Evolutionary conservation across 2,113 vertebrate species (phyloP), one percentile per base, ranked within the genome.

Genomic region (Rhabdornis inornatus): DNA sequence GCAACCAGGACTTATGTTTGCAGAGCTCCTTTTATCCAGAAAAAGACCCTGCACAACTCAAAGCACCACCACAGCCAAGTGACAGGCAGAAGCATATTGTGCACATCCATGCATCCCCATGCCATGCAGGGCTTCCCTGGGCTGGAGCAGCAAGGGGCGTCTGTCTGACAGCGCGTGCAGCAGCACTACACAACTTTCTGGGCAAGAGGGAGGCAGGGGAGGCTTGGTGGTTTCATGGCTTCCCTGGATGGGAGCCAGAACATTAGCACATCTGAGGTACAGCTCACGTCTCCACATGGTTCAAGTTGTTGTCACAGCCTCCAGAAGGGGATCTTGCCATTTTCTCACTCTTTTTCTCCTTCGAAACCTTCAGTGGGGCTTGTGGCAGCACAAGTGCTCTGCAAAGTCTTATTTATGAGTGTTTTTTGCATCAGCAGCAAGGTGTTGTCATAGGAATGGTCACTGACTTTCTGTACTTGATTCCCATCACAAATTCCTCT

Each of bases 231-330:
- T 40, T 10, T 3, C 3, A 49, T 30, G 8, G 61, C 57, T 90
- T 78, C 61, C 70, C 66, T 95, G 95, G 92, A 90, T 2, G 2
- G 52, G 9, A 76, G 94, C 96, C 96, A 96, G 88, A 53, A 70
- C 57, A 93, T 95, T 89, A 85, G 37, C 92, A 95, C 55, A 76
- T 90, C 92, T 89, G 87, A 92, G 68, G 37, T 44, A 60, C 53
- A 70, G n/a, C 70, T 82, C 1, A 1, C 49, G 49, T 63, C 81
- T 92, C 80, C 52, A 40, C 40, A 18, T 11, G 68, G 56, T 56
- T 83, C 4, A 20, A 77, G 57, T 37, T 45, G 77, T 55, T 47
- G 83, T 27, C 57, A 25, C 47, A 40, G 77, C 53, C 40, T 82
- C 57, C 2, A 9, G 87, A 87, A 92, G 18, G 23, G 45, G 28